These are phyloP conservation scores for Tenthredo distinguenda DNA, from an alignment of 2,888 invertebrate genomes.

Conservation along the genomic window DNA sequence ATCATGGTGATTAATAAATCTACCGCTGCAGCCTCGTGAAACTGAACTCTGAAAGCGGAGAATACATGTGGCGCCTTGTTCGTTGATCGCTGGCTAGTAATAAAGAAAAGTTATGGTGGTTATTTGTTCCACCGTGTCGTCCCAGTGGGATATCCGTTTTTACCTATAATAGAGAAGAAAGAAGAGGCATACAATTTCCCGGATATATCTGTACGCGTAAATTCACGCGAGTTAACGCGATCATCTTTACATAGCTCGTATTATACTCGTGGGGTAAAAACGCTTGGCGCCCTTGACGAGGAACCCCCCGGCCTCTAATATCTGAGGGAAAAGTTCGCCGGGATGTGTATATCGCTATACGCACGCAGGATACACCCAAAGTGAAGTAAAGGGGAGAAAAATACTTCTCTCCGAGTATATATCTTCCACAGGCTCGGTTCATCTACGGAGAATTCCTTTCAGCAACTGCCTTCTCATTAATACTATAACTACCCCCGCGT, in stretches of 20 bases:
- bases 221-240: not conserved
- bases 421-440: not conserved
- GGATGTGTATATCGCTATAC: not conserved
- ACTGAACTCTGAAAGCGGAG: not conserved
- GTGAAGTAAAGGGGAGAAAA: not conserved
- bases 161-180: not conserved
- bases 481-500: not conserved
- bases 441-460: slow-evolving; percentile 24
- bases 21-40: not conserved
- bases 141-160: slow-evolving; percentile 3
- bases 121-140: slow-evolving; percentile 9
- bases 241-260: not conserved
- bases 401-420: not conserved
- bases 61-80: not conserved
- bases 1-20: not conserved
- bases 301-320: not conserved
- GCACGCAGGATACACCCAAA: not conserved
- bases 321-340: not conserved
- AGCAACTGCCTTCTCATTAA: slow-evolving; percentile 39
- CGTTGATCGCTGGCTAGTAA: slow-evolving; percentile 1
- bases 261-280: not conserved
- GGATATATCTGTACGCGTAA: not conserved
- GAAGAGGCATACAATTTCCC: not conserved
- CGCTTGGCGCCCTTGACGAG: too few species aligned
- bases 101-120: slow-evolving; percentile 15